Evolutionary conservation across 2,113 vertebrate genomes (phyloP).

Genomic region (Recurvirostra avosetta): DNA sequence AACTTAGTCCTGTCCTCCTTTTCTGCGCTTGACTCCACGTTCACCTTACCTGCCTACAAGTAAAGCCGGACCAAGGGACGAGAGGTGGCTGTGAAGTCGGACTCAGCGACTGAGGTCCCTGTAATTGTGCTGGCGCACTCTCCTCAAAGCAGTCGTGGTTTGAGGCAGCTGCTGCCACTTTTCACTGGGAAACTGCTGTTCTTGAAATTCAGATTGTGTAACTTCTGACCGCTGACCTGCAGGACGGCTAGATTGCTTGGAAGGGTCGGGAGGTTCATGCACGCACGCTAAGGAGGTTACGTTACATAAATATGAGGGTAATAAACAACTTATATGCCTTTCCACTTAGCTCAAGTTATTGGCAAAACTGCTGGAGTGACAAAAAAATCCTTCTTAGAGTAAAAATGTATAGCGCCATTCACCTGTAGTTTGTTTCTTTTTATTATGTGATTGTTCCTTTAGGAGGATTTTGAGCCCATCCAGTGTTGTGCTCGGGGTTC

Average conservation of each 20-base stretch:
- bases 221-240: not conserved
- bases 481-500: not conserved
- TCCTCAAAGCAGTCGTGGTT: not conserved
- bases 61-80: not conserved
- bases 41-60: not conserved
- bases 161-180: not conserved
- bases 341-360: not conserved
- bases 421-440: not conserved
- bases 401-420: not conserved
- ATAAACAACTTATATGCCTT: not conserved
- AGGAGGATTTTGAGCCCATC: not conserved
- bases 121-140: not conserved
- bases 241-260: not conserved
- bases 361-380: not conserved
- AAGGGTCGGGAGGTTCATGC: not conserved
- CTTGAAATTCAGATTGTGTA: not conserved
- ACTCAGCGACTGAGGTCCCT: not conserved
- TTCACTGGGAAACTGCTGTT: not conserved
- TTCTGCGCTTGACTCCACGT: not conserved
- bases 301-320: not conserved
- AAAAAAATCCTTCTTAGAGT: not conserved
- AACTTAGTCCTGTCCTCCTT: not conserved
- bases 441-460: not conserved
- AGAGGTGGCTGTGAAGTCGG: not conserved
- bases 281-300: not conserved